Evolutionary conservation across 2,888 invertebrate genomes (phyloP).

Genomic region (Chrysodeixis includens): DNA sequence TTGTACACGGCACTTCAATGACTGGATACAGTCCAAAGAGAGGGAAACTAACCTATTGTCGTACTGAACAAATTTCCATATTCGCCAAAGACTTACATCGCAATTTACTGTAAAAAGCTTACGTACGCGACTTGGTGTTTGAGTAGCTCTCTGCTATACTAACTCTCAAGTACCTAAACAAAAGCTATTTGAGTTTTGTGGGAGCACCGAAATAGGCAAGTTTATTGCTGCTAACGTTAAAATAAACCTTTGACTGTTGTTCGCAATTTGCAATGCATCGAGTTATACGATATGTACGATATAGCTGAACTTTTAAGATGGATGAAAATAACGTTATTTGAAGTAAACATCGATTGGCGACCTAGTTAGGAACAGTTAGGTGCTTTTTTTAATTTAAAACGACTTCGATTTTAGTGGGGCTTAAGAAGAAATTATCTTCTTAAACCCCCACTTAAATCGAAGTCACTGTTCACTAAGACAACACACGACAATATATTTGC

Average conservation of each 20-base stretch:
- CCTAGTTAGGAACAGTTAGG: too few species aligned
- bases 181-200: constrained; percentile 3
- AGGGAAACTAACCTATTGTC: neutral
- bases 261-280: neutral
- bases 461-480: neutral
- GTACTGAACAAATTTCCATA: neutral
- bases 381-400: too few species aligned
- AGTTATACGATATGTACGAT: neutral
- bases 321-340: neutral
- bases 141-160: neutral
- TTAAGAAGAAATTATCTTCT: too few species aligned
- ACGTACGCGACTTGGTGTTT: neutral
- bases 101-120: neutral
- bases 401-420: too few species aligned
- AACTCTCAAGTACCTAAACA: neutral
- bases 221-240: neutral
- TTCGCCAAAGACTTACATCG: neutral
- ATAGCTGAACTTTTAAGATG: neutral
- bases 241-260: neutral
- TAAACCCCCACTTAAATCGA: too few species aligned
- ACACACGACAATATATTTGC: neutral
- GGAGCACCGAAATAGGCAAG: neutral
- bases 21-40: neutral
- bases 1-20: neutral
- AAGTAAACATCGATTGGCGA: neutral